These are phyloP conservation scores for Spinus olivaceus DNA, from an alignment of 2,797 vertebrate genomes.

Conservation along the genomic window DNA sequence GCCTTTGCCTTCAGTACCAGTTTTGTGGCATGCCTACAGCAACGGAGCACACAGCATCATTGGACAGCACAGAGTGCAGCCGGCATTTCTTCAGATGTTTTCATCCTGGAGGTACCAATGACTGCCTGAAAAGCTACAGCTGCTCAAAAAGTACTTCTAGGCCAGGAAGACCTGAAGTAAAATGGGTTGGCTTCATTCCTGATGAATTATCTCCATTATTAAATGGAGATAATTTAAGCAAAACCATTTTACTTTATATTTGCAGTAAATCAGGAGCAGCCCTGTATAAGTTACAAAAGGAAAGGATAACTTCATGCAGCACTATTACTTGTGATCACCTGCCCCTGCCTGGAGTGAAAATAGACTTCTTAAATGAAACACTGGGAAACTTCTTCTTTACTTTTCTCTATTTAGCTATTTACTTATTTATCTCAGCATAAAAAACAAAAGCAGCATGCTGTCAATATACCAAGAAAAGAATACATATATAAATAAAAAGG, in stretches of 20 bases:
- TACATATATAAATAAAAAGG: not conserved
- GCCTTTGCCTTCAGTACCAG: not conserved
- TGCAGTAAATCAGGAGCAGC: not conserved
- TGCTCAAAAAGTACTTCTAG: not conserved
- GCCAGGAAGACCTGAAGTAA: not conserved
- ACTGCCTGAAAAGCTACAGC: not conserved
- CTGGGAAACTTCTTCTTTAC: not conserved
- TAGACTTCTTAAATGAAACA: not conserved
- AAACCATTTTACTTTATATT: not conserved
- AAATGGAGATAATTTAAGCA: not conserved
- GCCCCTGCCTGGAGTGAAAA: not conserved
- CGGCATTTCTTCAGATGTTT: fast-evolving
- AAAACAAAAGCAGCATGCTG: not conserved
- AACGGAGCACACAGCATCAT: not conserved
- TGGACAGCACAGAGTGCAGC: not conserved
- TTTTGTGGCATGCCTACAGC: not conserved
- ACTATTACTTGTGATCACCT: not conserved
- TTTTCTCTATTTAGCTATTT: not conserved
- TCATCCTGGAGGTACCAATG: not conserved
- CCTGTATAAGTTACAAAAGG: not conserved
- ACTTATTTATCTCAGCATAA: not conserved
- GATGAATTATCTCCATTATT: too few species aligned
- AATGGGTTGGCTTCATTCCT: not conserved
- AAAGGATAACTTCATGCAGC: not conserved
- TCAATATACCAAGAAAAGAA: not conserved